Evolutionary conservation across 2,113 vertebrate genomes (phyloP).

Genomic region (Eidolon helvum): DNA sequence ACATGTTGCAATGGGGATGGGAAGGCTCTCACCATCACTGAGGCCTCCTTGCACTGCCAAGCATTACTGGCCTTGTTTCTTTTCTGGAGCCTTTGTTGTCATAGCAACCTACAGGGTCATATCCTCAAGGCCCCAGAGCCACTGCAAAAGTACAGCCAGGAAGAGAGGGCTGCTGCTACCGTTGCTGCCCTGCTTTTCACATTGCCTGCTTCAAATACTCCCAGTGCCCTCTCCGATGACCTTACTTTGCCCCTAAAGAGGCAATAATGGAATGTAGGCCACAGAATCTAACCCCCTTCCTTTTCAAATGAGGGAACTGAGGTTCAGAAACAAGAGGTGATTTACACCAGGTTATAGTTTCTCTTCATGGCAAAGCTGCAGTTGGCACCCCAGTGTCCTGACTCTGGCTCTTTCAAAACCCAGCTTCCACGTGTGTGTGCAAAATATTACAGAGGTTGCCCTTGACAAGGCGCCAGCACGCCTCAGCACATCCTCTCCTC

Average conservation of each 20-base stretch:
- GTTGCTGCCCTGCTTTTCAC: slow-evolving; percentile 6
- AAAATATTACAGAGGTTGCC: background rate
- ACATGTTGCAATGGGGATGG: background rate
- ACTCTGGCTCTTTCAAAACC: background rate
- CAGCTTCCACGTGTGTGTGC: background rate
- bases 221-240: background rate
- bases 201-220: background rate
- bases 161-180: background rate
- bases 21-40: background rate
- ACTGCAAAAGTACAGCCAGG: slow-evolving; percentile 39
- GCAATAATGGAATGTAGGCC: background rate
- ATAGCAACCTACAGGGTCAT: slow-evolving; percentile 67
- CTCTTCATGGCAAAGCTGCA: background rate
- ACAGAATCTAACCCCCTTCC: background rate
- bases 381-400: background rate
- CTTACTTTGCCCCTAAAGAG: slow-evolving; percentile 8
- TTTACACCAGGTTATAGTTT: background rate
- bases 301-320: background rate
- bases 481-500: background rate
- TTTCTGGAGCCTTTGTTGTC: slow-evolving; percentile 64
- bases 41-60: background rate
- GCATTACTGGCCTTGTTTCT: slow-evolving; percentile 26
- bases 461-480: fast-evolving
- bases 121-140: slow-evolving; percentile 49
- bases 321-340: background rate